Evolutionary conservation across 2,888 invertebrate genomes (phyloP).

Genomic region (Hyppa rectilinea): DNA sequence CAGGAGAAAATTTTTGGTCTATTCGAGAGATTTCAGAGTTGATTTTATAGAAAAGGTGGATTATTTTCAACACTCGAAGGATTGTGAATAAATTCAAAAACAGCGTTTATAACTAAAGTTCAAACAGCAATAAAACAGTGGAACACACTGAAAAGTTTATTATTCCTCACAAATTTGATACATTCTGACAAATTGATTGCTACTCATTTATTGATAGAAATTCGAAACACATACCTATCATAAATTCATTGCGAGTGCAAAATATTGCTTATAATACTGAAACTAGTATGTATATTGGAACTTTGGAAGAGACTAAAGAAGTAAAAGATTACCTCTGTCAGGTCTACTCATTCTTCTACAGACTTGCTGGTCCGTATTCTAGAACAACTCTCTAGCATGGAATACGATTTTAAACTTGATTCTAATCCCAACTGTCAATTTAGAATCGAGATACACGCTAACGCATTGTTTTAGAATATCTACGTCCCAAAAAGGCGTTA

Average conservation of each 20-base stretch:
- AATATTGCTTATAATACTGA: background rate
- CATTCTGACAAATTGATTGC: constrained; percentile 39
- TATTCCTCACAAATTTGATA: constrained; percentile 20
- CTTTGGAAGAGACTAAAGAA: constrained; percentile 31
- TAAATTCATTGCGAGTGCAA: constrained; percentile 12
- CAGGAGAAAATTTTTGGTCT: background rate
- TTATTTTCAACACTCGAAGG: background rate
- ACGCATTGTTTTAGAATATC: constrained; percentile 9
- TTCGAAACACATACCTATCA: constrained; percentile 13
- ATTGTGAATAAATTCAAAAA: background rate
- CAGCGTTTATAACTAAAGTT: background rate
- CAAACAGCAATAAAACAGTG: background rate
- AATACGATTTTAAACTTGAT: background rate
- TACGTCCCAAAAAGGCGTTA: background rate
- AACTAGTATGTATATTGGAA: too few species aligned
- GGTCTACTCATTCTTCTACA: background rate
- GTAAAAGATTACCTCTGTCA: background rate
- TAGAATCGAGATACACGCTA: constrained; percentile 1
- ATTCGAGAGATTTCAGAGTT: background rate
- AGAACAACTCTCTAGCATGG: background rate
- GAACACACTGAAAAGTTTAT: constrained; percentile 37
- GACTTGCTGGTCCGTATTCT: background rate
- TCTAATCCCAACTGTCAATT: background rate
- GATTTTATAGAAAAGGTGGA: too few species aligned
- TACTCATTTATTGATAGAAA: constrained; percentile 23